Percentiles rank a stretch among this genome's conserved stretches.
Evolutionary conservation across 2,113 vertebrate genomes (phyloP).

Genomic region (Ahaetulla prasina): DNA sequence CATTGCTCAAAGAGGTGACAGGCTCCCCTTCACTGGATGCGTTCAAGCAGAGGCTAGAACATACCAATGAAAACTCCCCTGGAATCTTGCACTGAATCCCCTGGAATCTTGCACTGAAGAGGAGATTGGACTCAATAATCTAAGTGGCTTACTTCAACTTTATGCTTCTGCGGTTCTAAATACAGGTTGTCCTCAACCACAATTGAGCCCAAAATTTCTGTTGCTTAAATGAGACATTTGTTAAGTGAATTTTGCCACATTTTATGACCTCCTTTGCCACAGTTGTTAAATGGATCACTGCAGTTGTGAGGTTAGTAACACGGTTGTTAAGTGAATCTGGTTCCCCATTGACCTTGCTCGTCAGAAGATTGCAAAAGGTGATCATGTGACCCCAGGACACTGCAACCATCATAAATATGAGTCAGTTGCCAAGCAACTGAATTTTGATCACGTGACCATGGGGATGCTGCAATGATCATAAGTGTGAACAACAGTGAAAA

Average conservation of each 20-base stretch:
- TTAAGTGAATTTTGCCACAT: not conserved
- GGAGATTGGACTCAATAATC: not conserved
- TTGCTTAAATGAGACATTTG: not conserved
- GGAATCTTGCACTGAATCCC: not conserved
- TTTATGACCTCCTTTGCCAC: not conserved
- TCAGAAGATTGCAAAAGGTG: not conserved
- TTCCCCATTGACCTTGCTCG: not conserved
- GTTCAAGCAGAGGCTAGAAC: not conserved
- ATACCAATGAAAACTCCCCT: not conserved
- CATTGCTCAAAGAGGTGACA: not conserved
- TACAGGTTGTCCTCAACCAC: not conserved
- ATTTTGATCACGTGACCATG: not conserved
- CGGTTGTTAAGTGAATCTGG: not conserved
- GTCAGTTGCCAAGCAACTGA: not conserved
- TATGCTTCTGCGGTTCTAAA: not conserved
- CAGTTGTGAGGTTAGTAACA: not conserved
- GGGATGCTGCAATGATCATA: not conserved
- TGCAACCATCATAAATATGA: not conserved
- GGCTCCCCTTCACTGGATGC: not conserved
- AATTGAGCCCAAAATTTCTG: not conserved
- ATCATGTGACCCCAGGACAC: not conserved
- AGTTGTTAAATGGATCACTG: not conserved
- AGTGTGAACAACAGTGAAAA: not conserved
- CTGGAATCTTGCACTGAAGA: not conserved
- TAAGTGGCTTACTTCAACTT: not conserved